Evolutionary conservation across 2,888 invertebrate genomes (phyloP).

Genomic region (Ecliptopera silaceata): DNA sequence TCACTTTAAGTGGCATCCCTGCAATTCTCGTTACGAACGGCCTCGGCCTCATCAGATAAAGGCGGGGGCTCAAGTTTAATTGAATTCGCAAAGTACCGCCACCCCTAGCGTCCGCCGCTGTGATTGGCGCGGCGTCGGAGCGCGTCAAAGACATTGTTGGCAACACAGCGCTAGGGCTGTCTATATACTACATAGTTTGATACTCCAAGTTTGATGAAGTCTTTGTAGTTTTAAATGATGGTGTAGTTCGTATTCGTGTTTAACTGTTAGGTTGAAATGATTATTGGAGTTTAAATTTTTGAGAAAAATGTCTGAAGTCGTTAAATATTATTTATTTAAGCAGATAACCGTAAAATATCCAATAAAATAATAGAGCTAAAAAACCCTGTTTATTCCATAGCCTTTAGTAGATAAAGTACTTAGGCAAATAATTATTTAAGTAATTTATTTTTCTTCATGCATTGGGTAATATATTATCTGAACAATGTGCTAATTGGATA

Average conservation of each 20-base stretch:
- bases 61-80: constrained; percentile 80
- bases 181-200: constrained; percentile 40
- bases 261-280: too few species aligned
- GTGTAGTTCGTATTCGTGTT: not conserved
- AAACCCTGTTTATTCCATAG: too few species aligned
- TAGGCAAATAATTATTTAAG: too few species aligned
- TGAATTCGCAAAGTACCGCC: constrained; percentile 80
- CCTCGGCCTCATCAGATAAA: constrained; percentile 79
- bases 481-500: too few species aligned
- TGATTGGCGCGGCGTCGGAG: constrained; percentile 67
- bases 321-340: too few species aligned
- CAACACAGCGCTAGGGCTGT: constrained; percentile 46
- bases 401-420: too few species aligned
- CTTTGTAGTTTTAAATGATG: constrained; percentile 14
- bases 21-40: constrained; percentile 69
- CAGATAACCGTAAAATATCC: too few species aligned
- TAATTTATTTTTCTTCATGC: too few species aligned
- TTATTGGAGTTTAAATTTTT: too few species aligned
- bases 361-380: too few species aligned
- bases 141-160: constrained; percentile 74
- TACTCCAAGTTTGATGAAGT: constrained; percentile 30
- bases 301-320: too few species aligned
- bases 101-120: constrained; percentile 59
- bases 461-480: too few species aligned
- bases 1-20: constrained; percentile 58